phyloP scores from a whole-genome alignment of 2,797 vertebrate genomes.

The Mycteria americana region DNA sequence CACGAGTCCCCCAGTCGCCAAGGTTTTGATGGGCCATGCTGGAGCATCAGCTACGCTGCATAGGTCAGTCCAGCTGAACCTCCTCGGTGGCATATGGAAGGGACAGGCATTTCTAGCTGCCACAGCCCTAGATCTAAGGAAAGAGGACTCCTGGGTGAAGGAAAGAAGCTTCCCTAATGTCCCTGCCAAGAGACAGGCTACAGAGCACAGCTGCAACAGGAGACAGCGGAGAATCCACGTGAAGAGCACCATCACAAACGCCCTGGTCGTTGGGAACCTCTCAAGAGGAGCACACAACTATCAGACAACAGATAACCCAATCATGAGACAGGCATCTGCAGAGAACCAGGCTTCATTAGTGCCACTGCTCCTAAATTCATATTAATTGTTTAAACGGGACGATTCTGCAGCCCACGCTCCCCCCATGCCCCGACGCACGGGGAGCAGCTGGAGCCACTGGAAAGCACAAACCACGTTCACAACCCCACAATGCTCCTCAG shows the following conservation, averaged over 20 bases:
- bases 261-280: not conserved
- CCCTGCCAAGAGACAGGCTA: not conserved
- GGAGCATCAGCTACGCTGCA: not conserved
- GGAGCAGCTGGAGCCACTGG: not conserved
- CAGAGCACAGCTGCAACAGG: not conserved
- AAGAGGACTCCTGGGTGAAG: not conserved
- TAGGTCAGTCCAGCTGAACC: not conserved
- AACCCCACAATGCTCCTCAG: not conserved
- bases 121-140: not conserved
- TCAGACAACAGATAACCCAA: not conserved
- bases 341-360: too few relatives aligned
- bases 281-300: not conserved
- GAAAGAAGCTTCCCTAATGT: rapidly evolving
- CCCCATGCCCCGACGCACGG: rapidly evolving
- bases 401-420: not conserved
- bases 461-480: not conserved
- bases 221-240: not conserved
- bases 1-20: rapidly evolving
- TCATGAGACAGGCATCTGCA: not conserved
- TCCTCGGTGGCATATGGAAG: not conserved
- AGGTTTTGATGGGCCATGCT: rapidly evolving
- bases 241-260: rapidly evolving
- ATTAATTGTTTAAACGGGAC: not conserved
- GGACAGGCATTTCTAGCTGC: not conserved
- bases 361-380: not conserved